Evolutionary conservation across 1,140 invertebrate genomes (phyloP), one percentile per base, ranked within the genome.

Genomic region (Drosophila grimshawi): DNA sequence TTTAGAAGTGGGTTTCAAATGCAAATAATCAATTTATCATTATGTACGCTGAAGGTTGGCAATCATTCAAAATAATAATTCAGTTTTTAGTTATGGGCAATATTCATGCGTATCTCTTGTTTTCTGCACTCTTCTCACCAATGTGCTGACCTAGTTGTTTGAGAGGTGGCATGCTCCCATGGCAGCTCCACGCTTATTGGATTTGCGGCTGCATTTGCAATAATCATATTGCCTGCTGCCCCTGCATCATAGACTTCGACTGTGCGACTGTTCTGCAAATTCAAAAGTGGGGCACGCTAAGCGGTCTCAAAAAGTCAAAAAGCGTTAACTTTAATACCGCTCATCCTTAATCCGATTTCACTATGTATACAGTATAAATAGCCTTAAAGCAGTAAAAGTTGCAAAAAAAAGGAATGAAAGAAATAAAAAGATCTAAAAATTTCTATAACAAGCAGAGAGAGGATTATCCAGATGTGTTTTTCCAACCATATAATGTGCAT

Each of bases 181-280:
- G 67, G 51, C 76, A 60, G 41, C 71, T 62, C 39, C 57, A 75
- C 57, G 65, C 48, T 75, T 85, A 86, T 86, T 86, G 74, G 66
- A 65, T 79, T 64, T 78, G 75, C 43, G 46, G 48, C 64, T 49
- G 49, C 70, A 85, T 76, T 86, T 78, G 70, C 65, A 78, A 78
- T 86, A 86, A 86, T 86, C 81, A 81, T 86, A 78, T 86, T 71
- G 81, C 68, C 65, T 53, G 45, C 63, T 55, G 37, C 61, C 43
- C 45, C 51, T 41, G 51, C 51, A 4, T 43, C 51, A 35, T 29
- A 67, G 53, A 76, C 39, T 45, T 43, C 45, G 52, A 48, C 6
- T 41, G 19, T 27, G 3, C 55, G 48, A 45, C 60, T 56, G 46
- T 41, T 43, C 53, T 30, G 57, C 32, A 11, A 60, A 39, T 37